phyloP scores from a whole-genome alignment of 2,113 vertebrate genomes.

The Trichomycterus rosablanca region DNA sequence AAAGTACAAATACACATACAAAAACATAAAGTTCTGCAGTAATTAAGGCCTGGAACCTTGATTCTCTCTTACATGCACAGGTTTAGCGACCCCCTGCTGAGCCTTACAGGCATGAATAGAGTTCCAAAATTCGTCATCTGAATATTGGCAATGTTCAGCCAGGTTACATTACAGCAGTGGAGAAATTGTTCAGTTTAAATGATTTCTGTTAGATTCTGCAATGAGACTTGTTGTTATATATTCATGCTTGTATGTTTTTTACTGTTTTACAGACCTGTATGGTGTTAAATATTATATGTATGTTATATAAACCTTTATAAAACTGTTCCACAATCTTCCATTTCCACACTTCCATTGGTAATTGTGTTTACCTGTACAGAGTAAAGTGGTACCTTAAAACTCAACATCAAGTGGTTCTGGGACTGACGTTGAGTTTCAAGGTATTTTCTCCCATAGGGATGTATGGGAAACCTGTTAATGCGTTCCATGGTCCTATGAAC shows the following conservation, averaged over 20 bases:
- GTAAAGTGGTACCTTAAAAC: too few relatives aligned
- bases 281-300: too few relatives aligned
- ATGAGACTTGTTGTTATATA: neutral
- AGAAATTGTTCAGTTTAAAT: neutral
- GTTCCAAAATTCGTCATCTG: constrained; percentile 6
- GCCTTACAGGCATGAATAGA: constrained; percentile 12
- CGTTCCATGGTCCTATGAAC: too few relatives aligned
- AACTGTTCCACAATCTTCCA: neutral
- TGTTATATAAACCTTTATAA: constrained; percentile 1
- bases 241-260: neutral
- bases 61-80: too few relatives aligned
- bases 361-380: too few relatives aligned
- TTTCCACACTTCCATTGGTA: too few relatives aligned
- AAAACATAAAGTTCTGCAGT: constrained; percentile 46
- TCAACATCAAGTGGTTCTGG: too few relatives aligned
- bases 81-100: constrained; percentile 47
- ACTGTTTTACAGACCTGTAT: too few relatives aligned
- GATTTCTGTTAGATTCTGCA: neutral
- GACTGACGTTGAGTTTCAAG: too few relatives aligned
- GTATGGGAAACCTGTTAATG: too few relatives aligned
- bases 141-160: constrained; percentile 13
- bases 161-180: neutral
- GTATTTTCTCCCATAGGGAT: too few relatives aligned
- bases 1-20: constrained; percentile 48
- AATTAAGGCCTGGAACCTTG: constrained; percentile 53